Evolutionary conservation across 2,888 invertebrate genomes (phyloP), one percentile per base, ranked within the genome.

Genomic region (Hirtodrosophila trivittata): DNA sequence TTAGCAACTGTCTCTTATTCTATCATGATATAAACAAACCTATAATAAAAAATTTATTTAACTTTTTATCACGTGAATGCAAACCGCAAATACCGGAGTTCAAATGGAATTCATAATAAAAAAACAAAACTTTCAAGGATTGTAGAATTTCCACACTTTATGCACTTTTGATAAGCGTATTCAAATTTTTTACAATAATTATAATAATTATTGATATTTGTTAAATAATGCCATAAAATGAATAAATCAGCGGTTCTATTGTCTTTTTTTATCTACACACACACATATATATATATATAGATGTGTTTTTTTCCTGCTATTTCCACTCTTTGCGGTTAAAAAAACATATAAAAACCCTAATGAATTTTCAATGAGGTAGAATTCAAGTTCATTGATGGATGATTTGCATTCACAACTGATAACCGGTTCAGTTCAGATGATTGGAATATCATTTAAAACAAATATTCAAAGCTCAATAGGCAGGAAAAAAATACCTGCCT

Each of bases 291-390:
- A n/a, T n/a, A n/a, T n/a, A n/a, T n/a, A 28, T 56, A 4, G 28
- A 8, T 21, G 18, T 21, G 2, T 43, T 49, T 35, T 54, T 25
- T 26, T 30, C 30, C 45, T 9, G 9, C 26, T 30, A 12, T 52
- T 10, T 35, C n/a, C 32, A 47, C 52, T 62, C 62, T 58, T 54
- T 73, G 60, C 57, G 52, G 65, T 49, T 55, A 77, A 63, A 66
- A 66, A 77, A 69, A 67, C 45, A 66, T 75, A 81, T 80, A 80
- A 80, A 80, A 81, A 28, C 28, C 66, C 83, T 77, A 86, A 83
- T 83, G 86, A 85, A 83, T 83, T 85, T 77, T 47, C 66, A 85
- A 77, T 77, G 77, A 66, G 68, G 67, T 47, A 64, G 70, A 80
- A 77, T 70, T 83, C 83, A 82, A 85, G 86, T 83, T 85, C 77